Conservation (phyloP, 2,113 vertebrate species). For the Ascaphus truei region DNA sequence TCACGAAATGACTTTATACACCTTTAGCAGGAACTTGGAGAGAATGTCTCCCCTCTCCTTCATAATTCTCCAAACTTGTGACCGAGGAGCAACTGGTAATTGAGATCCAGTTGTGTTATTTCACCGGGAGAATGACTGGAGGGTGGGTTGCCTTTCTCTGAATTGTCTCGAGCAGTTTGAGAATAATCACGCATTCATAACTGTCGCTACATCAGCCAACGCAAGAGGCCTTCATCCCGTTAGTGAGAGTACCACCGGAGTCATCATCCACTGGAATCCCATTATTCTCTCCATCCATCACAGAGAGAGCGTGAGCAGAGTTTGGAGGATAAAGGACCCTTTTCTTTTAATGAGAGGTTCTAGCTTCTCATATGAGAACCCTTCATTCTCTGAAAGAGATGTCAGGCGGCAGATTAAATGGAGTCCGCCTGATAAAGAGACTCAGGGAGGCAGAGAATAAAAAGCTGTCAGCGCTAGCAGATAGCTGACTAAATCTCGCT, state of each 20-base stretch:
- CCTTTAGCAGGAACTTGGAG: no score
- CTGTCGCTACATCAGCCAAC: background rate
- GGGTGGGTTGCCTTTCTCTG: no score
- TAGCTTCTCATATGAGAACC: conserved; percentile 42
- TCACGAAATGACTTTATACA: no score
- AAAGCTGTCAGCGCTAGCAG: conserved; percentile 53
- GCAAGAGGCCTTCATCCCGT: background rate
- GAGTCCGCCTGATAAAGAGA: conserved; percentile 48
- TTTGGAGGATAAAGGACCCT: conserved; percentile 44
- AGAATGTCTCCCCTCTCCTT: no score
- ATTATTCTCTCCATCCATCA: conserved; percentile 50
- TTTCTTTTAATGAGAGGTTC: conserved; percentile 62
- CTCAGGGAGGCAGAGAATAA: conserved; percentile 33
- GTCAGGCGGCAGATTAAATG: conserved; percentile 52
- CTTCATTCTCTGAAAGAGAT: conserved; percentile 48
- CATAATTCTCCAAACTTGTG: no score
- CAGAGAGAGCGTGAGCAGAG: conserved; percentile 37
- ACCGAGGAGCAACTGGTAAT: no score
- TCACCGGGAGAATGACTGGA: no score
- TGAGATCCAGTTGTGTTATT: no score
- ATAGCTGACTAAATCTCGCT: conserved; percentile 40
- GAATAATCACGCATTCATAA: no score
- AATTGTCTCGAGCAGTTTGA: no score
- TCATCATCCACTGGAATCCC: conserved; percentile 52
- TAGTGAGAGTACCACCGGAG: no score